Evolutionary conservation across 1,140 invertebrate species (phyloP).

Genomic region (Dreissena polymorpha): DNA sequence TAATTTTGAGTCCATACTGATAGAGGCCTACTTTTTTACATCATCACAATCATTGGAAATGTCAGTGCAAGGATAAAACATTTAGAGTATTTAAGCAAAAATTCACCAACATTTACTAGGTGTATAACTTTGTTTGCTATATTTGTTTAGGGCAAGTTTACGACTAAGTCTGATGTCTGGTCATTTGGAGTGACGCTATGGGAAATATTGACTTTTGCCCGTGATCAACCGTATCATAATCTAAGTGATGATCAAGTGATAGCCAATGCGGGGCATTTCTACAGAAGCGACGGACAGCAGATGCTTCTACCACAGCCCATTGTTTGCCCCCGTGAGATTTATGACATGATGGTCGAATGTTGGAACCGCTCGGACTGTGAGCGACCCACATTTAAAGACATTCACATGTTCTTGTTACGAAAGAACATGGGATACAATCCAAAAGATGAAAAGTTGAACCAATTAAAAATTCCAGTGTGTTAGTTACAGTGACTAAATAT

Average conservation of each 20-base stretch:
- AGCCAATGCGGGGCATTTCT: constrained; percentile 82
- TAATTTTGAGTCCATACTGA: no score
- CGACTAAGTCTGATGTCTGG: constrained; percentile 93
- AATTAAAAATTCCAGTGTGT: constrained; percentile 72
- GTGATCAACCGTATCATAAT: constrained; percentile 90
- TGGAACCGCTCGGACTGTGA: constrained; percentile 90
- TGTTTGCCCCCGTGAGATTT: constrained; percentile 81
- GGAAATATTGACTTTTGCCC: constrained; percentile 93
- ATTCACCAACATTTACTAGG: no score
- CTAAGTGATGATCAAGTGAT: constrained; percentile 89
- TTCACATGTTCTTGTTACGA: constrained; percentile 93
- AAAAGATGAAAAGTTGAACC: constrained; percentile 76
- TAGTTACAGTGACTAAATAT: constrained; percentile 30
- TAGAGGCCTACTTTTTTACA: no score
- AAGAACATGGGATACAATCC: constrained; percentile 88
- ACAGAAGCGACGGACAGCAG: constrained; percentile 74
- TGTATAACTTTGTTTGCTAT: no score
- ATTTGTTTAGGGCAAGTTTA: constrained; percentile 86
- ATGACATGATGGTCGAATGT: constrained; percentile 96
- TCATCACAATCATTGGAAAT: no score
- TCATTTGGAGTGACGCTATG: constrained; percentile 93
- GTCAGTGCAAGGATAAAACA: no score
- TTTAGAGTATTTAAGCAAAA: no score
- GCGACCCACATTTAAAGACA: constrained; percentile 94
- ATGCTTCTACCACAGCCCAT: constrained; percentile 72